Evolutionary conservation across 2,113 vertebrate species (phyloP), one percentile per base, ranked within the genome.

Genomic region (Nesoenas mayeri): DNA sequence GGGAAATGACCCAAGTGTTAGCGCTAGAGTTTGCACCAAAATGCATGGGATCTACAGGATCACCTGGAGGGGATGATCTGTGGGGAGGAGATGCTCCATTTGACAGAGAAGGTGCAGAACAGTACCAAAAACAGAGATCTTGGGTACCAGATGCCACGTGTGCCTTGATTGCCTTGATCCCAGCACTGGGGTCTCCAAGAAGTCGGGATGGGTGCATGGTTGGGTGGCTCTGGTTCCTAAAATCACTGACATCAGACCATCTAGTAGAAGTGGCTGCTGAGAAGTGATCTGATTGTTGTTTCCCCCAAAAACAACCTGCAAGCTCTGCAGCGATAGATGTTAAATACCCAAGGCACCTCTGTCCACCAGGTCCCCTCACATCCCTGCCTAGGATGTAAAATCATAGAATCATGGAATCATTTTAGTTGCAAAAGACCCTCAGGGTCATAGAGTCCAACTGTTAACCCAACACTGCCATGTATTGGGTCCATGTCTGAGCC

Each of bases 291-390:
- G 17, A 38, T 60, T 26, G 61, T 61, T 54, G 11, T 38, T 87
- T 54, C 9, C 22, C 47, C 32, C 11, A 17, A 79, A 79, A 70
- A 47, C 56, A 70, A 61, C 32, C 64, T 26, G 47, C 36, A 61
- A 85, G 62, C 34, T 15, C 42, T 77, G 18, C 34, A 60, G 44
- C n/a, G 54, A 56, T 15, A 56, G 10, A 12, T 17, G 13, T 31
- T 88, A 15, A 34, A 34, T 13, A 40, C 40, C 8, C 40, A 79
- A n/a, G n/a, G 28, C 29, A 79, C 10, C 8, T 56, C 57, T 34
- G 19, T 48, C 22, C 34, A 36, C 12, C 1, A 2, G 12, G 13
- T 29, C 24, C 12, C 11, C 42, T 50, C 5, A 0, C 10, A 57
- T 15, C 24, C 29, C 24, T 36, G 26, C 25, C n/a, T 54, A 53